Conservation (phyloP, 2,113 vertebrate genomes). For the Anas platyrhynchos region DNA sequence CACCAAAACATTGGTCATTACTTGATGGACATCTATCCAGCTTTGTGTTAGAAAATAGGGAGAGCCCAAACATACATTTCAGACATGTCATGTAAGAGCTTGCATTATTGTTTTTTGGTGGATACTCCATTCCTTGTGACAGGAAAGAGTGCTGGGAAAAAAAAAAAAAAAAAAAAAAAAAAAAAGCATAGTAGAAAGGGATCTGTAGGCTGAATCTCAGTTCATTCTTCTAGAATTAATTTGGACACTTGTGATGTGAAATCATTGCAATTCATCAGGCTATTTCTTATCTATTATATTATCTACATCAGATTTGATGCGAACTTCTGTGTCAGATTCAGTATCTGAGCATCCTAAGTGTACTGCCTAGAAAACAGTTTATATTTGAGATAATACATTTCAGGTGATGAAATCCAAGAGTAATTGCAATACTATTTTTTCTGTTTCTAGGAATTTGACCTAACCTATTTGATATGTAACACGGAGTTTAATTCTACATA, state of each 20-base stretch:
- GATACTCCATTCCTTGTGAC: background rate
- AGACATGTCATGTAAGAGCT: background rate
- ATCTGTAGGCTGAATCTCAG: background rate
- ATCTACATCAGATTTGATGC: background rate
- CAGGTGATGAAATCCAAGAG: background rate
- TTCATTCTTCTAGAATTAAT: background rate
- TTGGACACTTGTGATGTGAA: background rate
- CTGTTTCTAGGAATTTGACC: background rate
- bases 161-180: background rate
- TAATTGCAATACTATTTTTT: background rate
- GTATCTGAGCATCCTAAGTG: background rate
- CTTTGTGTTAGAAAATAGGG: background rate
- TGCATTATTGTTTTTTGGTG: background rate
- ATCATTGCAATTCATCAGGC: background rate
- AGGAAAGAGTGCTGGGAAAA: background rate
- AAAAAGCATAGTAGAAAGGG: background rate
- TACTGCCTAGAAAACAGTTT: background rate
- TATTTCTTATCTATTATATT: background rate
- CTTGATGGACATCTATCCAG: background rate
- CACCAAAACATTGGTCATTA: background rate
- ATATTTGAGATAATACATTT: constrained; percentile 15
- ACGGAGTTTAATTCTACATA: background rate
- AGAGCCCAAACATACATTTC: background rate
- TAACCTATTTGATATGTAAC: background rate
- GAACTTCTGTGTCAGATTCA: background rate